Base-by-base conservation (phyloP, 1,140 invertebrate species). In the Aphelenchoides fujianensis region DNA sequence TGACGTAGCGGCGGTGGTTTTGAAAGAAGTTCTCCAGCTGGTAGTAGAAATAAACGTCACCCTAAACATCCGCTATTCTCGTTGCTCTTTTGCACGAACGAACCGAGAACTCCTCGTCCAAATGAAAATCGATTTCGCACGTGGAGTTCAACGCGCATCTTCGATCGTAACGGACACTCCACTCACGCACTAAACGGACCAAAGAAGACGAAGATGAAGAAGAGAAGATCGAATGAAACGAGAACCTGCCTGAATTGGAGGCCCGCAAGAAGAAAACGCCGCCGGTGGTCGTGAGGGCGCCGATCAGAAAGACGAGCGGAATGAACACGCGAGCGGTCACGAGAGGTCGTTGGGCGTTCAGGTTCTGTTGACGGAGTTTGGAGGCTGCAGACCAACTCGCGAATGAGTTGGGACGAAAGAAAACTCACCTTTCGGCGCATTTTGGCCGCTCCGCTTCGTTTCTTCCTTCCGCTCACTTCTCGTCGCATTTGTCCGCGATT, bases 1-100 rank as follows among this genome's bases (percentile, higher is more conserved):
- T 97, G 0, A 98, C 95, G 88, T 98, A 98, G 70, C 95, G 89
- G 36, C 96, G 89, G 87, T 98, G 96, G 85, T 99, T 99, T 86
- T 99, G 96, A 85, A 97, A 98, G 85, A 93, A 99, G 85, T 98
- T 98, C 34, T 91, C 93, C 34, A 99, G 85, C 7, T 93, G 94
- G 87, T 99, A 99, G 85, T 98, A 98, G 88, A 98, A 91, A 80
- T 91, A 98, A 0, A 98, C 94, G 81, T 91, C 90, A 1, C 90
- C 90, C 88, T 92, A 79, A 48, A 16, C 23, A 16, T 48, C 12
- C 12, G 23, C n/a, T n/a, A n/a, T n/a, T n/a, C n/a, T n/a, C n/a
- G n/a, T n/a, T n/a, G n/a, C n/a, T n/a, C n/a, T n/a, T n/a, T n/a
- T n/a, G n/a, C n/a, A n/a, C n/a, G n/a, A 48, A 23, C 41, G 41